Evolutionary conservation across 2,113 vertebrate species (phyloP).

Genomic region (Telmatochromis bifrenatus): DNA sequence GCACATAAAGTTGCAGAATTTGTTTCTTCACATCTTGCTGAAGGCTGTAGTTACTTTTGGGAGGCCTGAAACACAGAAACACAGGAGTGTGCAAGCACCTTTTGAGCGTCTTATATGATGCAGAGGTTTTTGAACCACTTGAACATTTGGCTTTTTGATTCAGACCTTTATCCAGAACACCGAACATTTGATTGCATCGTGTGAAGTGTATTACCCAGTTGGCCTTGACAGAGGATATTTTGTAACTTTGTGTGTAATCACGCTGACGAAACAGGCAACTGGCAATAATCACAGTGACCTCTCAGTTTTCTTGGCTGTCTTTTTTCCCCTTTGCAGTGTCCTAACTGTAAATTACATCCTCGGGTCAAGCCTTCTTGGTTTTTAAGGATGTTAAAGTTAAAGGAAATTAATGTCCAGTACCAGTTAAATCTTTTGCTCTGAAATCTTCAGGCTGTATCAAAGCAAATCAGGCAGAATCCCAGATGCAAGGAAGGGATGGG

Average conservation of each 20-base stretch:
- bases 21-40: neutral
- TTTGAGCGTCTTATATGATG: neutral
- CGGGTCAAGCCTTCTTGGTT: neutral
- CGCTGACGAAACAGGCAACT: neutral
- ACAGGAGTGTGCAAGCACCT: neutral
- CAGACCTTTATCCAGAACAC: neutral
- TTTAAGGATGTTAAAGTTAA: neutral
- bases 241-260: neutral
- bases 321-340: neutral
- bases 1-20: neutral
- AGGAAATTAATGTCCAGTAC: neutral
- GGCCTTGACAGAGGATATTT: neutral
- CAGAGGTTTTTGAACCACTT: neutral
- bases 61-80: neutral
- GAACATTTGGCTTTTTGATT: neutral
- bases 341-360: neutral
- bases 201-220: neutral
- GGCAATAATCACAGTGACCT: neutral
- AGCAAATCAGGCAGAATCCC: neutral
- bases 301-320: neutral
- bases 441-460: neutral
- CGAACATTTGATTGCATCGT: rapidly evolving
- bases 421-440: neutral
- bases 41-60: neutral
- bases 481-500: neutral